phyloP scores from a whole-genome alignment of 1,140 invertebrate genomes.

The Neomicropteryx cornuta region DNA sequence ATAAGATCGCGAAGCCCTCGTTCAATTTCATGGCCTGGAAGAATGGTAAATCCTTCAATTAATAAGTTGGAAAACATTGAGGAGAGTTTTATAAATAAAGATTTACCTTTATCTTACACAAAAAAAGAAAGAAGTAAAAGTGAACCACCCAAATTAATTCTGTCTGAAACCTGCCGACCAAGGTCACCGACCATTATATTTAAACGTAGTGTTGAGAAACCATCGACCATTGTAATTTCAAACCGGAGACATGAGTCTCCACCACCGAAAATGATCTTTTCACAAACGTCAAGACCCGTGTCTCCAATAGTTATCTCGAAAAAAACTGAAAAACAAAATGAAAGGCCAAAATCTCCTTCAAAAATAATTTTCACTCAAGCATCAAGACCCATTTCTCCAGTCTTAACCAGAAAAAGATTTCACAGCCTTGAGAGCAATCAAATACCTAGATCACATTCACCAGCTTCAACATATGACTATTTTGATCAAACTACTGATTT shows the following conservation, averaged over 20 bases:
- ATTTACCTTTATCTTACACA: constrained; percentile 25
- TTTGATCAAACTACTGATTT: too few species aligned
- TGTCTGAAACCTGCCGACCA: constrained; percentile 34
- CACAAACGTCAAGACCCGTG: constrained; percentile 27
- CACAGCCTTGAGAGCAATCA: constrained; percentile 4
- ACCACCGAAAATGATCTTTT: constrained; percentile 26
- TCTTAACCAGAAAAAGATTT: constrained; percentile 9
- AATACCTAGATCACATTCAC: constrained; percentile 13
- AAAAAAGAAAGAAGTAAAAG: constrained; percentile 38
- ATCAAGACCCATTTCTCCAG: constrained; percentile 17
- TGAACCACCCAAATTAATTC: constrained; percentile 40
- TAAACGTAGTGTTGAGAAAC: constrained; percentile 19
- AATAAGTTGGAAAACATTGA: too few species aligned
- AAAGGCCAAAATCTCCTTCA: constrained; percentile 19
- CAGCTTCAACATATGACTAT: constrained; percentile 4
- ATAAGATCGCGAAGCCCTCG: constrained; percentile 21
- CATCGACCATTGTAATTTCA: constrained; percentile 16
- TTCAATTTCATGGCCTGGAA: constrained; percentile 36
- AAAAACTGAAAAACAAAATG: constrained; percentile 15
- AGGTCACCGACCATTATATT: constrained; percentile 28
- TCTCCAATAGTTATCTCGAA: constrained; percentile 21
- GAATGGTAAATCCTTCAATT: constrained; percentile 22
- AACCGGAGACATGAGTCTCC: constrained; percentile 19
- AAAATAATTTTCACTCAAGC: constrained; percentile 22
- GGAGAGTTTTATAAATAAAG: too few species aligned